Base-by-base conservation (phyloP, 2,888 invertebrate species). In the Amphimallon solstitiale region DNA sequence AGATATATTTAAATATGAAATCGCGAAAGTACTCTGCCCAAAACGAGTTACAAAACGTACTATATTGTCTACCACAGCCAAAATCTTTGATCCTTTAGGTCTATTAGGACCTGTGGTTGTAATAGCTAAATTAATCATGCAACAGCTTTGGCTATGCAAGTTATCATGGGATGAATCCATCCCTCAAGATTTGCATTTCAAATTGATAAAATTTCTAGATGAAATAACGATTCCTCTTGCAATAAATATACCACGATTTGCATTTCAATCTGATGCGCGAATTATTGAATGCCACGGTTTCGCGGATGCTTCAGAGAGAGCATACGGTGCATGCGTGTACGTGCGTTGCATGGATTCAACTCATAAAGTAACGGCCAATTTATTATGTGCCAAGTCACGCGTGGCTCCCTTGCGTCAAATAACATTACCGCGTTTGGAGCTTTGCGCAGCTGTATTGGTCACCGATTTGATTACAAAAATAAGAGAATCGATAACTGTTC, bases 91-190 rank as follows among this genome's bases (percentile, higher is more conserved):
- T 62, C 72, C 72, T 3, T 37, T 72, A 14, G 72, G 72, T 7
- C 38, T 71, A 6, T 19, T 77, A 1, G 69, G 71, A 5, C 74
- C 75, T 6, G 64, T 72, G 12, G 66, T 71, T 1, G 66, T 76
- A 9, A 64, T 46, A 2, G 72, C 69, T 15, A 77, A 76, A 60
- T 62, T 70, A 2, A 56, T 76, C 1, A 71, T 77, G 63, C 74
- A 77, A 61, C 29, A 66, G n/a, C 15, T 74, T 5, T 74, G 74
- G 75, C 52, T 40, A 5, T 49, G 7, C 67, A n/a, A 73, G 19
- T 9, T 72, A 5, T 64, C 45, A 1, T 77, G 77, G 75, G 77
- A 78, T 48, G 71, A 73, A 15, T 19, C 21, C 0, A 21, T 76
- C 1, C 74, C 75, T 1, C 14, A 1, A 0, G 52, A 68, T 5